Conservation (phyloP, 2,888 invertebrate species). For the Julus scanicus region DNA sequence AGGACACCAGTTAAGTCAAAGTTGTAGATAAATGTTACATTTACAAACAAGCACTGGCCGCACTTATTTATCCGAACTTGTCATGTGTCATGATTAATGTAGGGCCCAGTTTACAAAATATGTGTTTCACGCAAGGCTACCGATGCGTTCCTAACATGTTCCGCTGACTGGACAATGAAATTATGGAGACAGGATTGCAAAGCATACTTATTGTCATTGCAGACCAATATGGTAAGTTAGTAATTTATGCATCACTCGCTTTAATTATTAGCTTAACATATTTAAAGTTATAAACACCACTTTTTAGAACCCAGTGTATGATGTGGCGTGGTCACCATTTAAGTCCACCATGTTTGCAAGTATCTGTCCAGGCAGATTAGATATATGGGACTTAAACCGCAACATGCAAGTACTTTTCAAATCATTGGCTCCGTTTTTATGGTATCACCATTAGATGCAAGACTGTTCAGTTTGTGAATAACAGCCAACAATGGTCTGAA, state of each 20-base stretch:
- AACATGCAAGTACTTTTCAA: conserved; percentile 28
- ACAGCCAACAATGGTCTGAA: no score
- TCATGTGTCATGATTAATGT: background rate
- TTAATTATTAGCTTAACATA: background rate
- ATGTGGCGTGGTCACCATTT: conserved; percentile 55
- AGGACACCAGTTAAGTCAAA: conserved; percentile 52
- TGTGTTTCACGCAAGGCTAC: background rate
- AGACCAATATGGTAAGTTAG: conserved; percentile 43
- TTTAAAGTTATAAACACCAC: background rate
- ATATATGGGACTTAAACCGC: conserved; percentile 54
- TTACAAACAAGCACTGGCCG: no score
- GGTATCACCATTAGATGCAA: no score
- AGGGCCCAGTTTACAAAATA: conserved; percentile 56
- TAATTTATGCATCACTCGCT: background rate
- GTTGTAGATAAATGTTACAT: background rate
- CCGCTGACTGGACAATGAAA: conserved; percentile 55
- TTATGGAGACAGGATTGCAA: conserved; percentile 50
- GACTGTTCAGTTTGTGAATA: no score
- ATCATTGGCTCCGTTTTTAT: no score
- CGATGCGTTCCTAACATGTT: conserved; percentile 51
- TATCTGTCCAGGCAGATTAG: conserved; percentile 36
- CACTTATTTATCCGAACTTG: no score
- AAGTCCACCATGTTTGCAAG: conserved; percentile 55
- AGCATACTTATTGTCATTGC: conserved; percentile 37
- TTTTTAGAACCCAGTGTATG: conserved; percentile 53